A percentile compares a stretch with the other conserved stretches of the same genome.
These are phyloP conservation scores for Shinisaurus crocodilurus DNA, from an alignment of 2,113 vertebrate species.

Conservation along the genomic window DNA sequence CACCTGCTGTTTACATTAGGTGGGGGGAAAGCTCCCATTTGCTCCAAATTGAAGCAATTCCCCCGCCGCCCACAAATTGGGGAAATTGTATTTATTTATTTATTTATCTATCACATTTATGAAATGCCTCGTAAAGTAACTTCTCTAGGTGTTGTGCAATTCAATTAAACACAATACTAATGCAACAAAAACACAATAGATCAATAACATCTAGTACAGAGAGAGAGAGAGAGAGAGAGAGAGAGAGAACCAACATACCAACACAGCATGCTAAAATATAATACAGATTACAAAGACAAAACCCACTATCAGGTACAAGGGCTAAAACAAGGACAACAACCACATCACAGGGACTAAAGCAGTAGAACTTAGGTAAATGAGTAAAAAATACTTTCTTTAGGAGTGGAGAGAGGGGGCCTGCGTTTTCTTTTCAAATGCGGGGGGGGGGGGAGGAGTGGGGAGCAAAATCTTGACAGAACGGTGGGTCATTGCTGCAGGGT, in stretches of 20 bases:
- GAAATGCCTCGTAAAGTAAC: too few relatives aligned
- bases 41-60: neutral
- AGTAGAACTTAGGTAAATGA: neutral
- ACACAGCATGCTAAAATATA: neutral
- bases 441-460: accelerated
- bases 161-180: conserved; percentile 4
- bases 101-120: too few relatives aligned
- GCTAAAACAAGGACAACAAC: too few relatives aligned
- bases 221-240: neutral
- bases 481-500: neutral
- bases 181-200: conserved; percentile 18
- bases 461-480: neutral
- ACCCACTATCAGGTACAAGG: neutral
- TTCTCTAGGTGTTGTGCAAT: neutral
- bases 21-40: too few relatives aligned
- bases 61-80: neutral
- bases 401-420: neutral
- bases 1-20: neutral
- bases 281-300: too few relatives aligned
- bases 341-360: neutral
- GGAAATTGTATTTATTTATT: neutral
- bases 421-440: neutral
- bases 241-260: neutral
- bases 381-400: neutral
- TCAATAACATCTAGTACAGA: conserved; percentile 4